A percentile compares a stretch with the other conserved stretches of the same genome.
phyloP scores from a whole-genome alignment of 2,113 vertebrate genomes.

The Myiozetetes cayanensis region DNA sequence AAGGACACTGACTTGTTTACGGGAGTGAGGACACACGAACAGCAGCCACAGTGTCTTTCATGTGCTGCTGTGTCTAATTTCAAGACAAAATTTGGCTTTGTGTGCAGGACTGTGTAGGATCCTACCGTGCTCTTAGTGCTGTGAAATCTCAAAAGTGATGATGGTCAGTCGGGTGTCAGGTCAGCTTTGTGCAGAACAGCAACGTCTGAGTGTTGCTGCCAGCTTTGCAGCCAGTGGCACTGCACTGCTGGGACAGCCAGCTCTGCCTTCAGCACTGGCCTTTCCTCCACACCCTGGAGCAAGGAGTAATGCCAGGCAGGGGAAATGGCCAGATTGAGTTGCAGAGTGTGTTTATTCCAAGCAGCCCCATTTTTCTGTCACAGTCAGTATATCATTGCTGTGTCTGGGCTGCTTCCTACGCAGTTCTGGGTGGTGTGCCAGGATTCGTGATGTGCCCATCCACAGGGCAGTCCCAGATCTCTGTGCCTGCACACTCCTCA shows the following conservation, averaged over 20 bases:
- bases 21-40: background rate
- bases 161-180: background rate
- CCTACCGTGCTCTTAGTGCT: background rate
- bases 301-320: background rate
- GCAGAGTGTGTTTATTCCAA: conserved; percentile 16
- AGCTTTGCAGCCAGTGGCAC: background rate
- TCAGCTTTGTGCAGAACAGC: background rate
- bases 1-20: background rate
- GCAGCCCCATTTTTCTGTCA: conserved; percentile 40
- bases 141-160: background rate
- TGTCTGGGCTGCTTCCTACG: background rate
- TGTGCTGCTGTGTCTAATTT: background rate
- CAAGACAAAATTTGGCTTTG: background rate
- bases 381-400: conserved; percentile 8
- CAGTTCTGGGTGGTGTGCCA: background rate
- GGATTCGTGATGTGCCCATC: background rate
- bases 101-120: background rate
- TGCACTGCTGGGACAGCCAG: background rate
- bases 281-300: background rate
- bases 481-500: background rate
- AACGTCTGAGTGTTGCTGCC: background rate
- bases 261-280: background rate
- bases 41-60: background rate
- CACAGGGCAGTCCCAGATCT: background rate
- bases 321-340: background rate